Base-by-base conservation (phyloP, 2,888 invertebrate species). In the Hedya salicella region DNA sequence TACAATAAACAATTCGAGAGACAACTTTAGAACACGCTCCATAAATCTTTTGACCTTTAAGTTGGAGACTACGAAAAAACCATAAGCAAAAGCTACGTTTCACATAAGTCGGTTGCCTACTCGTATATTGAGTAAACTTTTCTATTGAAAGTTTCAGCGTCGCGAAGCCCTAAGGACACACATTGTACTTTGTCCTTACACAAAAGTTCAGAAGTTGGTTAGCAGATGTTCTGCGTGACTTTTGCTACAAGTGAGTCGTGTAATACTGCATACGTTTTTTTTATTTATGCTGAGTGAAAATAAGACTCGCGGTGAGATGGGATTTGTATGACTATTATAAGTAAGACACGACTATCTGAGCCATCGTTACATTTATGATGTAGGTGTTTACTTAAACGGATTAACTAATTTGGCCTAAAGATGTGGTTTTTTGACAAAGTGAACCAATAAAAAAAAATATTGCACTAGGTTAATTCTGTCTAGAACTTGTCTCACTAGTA, bases 141-240 rank as follows among this genome's bases (percentile, higher is more conserved):
- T 82, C 84, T 85, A 86, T 80, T 79, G 80, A 84, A 87, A 88
- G 82, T 85, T 85, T 75, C 65, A 64, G 73, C 69, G 71, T 50
- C 70, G 67, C 69, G 69, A 73, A 77, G 80, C 85, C 86, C 86
- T 83, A 73, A 85, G 86, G 87, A 85, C 83, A 84, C 82, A 82
- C 80, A 82, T 82, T 74, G 77, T 78, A 86, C 86, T 87, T 87
- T 86, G 87, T 87, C 86, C 87, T 83, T 85, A 77, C 75, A 79
- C 77, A 72, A 78, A 87, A 88, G 81, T 88, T 87, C 82, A 82
- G 84, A 85, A 88, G 82, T 87, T 87, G 80, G 82, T 85, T 85
- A 88, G 87, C 88, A 88, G 87, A 88, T 87, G 88, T 88, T 88
- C 80, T 75, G 75, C 74, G 82, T 83, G 85, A 87, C 86, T 86